Base-by-base conservation (phyloP, 2,113 vertebrate species). In the Eira barbara region DNA sequence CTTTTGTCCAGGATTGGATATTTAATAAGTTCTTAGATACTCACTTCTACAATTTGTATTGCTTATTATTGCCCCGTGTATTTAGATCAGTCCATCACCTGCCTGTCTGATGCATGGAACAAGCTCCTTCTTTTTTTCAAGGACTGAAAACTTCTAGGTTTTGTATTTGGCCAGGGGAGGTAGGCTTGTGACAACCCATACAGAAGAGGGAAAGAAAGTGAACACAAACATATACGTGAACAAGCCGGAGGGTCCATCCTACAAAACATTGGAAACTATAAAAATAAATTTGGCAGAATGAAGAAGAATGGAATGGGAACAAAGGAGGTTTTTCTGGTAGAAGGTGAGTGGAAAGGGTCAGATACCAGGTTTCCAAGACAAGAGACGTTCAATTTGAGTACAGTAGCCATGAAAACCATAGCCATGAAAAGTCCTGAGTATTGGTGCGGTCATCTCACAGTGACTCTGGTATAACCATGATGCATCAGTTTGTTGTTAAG, bases 381-480 rank as follows among this genome's bases (percentile, higher is more conserved):
- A 55, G 18, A 92, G 42, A 87, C 31, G 11, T 36, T 81, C 71
- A 36, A 15, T 86, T 15, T 10, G 52, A 69, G 17, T n/a, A n/a
- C 34, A 83, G 7, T 2, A 27, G 49, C 20, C 61, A 47, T 0
- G 3, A 91, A 42, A 92, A 23, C 8, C n/a, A 10, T 0, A 36
- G 34, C 29, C 17, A 42, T 23, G 74, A 20, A 45, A 63, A 49
- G 9, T 69, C 23, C 80, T 7, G n/a, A 59, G 9, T 21, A 36
- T 2, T 3, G 6, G 1, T 11, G 2, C 1, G 3, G 3, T 73
- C 15, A 18, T 3, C 10, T 34, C 29, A 57, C 10, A 69, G 65
- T 9, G 27, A 76, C 36, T 61, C 31, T 39, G 2, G 7, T 9
- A 23, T 34, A 7, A 25, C 13, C 3, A 4, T 34, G 52, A 17